Evolutionary conservation across 1,140 invertebrate genomes (phyloP).

Genomic region (Ips nitidus): DNA sequence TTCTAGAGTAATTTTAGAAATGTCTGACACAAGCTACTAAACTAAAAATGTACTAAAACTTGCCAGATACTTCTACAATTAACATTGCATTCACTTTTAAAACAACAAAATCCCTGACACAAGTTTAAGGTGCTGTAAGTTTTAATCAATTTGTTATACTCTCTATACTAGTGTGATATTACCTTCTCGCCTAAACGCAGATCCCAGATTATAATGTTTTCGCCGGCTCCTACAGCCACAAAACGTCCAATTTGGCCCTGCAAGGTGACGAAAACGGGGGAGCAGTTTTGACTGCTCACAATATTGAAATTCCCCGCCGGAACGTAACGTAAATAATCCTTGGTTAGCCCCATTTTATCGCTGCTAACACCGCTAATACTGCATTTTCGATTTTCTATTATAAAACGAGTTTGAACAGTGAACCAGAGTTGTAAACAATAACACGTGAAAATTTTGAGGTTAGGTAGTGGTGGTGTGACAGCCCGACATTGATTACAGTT

Average conservation of each 20-base stretch:
- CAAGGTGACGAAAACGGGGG: conserved; percentile 74
- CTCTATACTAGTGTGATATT: conserved; percentile 18
- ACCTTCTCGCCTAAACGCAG: conserved; percentile 87
- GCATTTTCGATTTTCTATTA: not conserved
- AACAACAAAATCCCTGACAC: no score
- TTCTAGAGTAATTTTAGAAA: no score
- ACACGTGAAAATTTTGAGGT: not conserved
- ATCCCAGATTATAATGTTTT: conserved; percentile 95
- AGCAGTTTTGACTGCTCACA: conserved; percentile 77
- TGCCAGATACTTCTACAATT: no score
- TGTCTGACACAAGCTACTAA: no score
- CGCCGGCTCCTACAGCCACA: conserved; percentile 85
- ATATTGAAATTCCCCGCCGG: conserved; percentile 83
- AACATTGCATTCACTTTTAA: no score
- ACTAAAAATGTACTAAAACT: no score
- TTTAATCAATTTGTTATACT: no score
- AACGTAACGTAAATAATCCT: conserved; percentile 91
- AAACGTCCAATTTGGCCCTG: conserved; percentile 77
- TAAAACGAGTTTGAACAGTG: not conserved
- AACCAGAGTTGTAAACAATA: not conserved
- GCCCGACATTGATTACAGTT: no score
- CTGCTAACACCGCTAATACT: not conserved
- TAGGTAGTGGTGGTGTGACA: not conserved
- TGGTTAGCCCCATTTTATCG: conserved; percentile 85
- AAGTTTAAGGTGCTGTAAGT: no score